These are phyloP conservation scores for Popillia japonica DNA, from an alignment of 1,140 invertebrate species.

Conservation along the genomic window DNA sequence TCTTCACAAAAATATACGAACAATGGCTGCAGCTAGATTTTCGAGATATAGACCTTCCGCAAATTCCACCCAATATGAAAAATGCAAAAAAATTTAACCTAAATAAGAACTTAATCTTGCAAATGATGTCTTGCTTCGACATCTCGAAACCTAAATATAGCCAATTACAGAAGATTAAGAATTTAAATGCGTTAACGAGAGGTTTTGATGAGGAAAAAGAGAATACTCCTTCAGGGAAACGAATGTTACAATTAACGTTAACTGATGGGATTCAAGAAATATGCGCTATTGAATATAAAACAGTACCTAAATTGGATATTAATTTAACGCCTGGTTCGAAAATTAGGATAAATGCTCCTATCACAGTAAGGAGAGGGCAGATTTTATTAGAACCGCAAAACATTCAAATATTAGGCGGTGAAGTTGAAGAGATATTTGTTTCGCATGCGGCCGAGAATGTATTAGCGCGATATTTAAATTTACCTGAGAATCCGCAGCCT, in stretches of 20 bases:
- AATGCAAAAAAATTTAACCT: conserved; percentile 61
- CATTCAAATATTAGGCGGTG: conserved; percentile 75
- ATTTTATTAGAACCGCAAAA: conserved; percentile 72
- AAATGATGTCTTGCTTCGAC: conserved; percentile 59
- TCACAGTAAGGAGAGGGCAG: conserved; percentile 75
- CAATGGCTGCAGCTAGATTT: conserved; percentile 74
- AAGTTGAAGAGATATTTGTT: conserved; percentile 72
- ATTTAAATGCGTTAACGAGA: conserved; percentile 64
- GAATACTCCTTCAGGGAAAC: conserved; percentile 60
- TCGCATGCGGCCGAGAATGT: conserved; percentile 70
- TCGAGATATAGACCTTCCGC: conserved; percentile 64
- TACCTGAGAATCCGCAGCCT: conserved; percentile 63
- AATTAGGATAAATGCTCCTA: conserved; percentile 69
- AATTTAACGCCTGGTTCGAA: conserved; percentile 73
- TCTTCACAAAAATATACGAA: conserved; percentile 52
- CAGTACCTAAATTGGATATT: conserved; percentile 69
- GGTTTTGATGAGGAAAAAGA: conserved; percentile 63
- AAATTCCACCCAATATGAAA: conserved; percentile 65
- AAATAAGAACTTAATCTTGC: conserved; percentile 66
- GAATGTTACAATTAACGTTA: conserved; percentile 77
- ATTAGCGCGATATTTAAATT: conserved; percentile 66
- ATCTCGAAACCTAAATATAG: conserved; percentile 68
- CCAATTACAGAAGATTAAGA: conserved; percentile 71
- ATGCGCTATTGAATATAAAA: conserved; percentile 76
- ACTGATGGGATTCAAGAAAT: conserved; percentile 80